Percentiles rank a stretch among this genome's conserved stretches.
Evolutionary conservation across 2,113 vertebrate genomes (phyloP).

Genomic region (Gymnorhina tibicen): DNA sequence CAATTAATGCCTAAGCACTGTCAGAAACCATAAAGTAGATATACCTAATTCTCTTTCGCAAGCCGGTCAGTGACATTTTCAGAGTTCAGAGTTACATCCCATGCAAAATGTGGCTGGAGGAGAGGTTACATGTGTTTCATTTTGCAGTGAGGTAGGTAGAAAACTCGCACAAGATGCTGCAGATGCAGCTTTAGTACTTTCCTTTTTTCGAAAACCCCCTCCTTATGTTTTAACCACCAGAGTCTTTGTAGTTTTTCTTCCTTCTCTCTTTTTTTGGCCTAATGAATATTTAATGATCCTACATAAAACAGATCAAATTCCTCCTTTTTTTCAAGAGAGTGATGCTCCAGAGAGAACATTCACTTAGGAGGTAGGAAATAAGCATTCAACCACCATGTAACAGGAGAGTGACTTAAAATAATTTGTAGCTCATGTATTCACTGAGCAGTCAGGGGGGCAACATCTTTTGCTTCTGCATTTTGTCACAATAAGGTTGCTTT

Average conservation of each 20-base stretch:
- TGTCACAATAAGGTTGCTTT: background rate
- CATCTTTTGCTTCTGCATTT: background rate
- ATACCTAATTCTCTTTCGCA: background rate
- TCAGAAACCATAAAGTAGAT: constrained; percentile 22
- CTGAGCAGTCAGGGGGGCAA: background rate
- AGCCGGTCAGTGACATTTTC: constrained; percentile 29
- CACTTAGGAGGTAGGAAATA: background rate
- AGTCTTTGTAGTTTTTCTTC: background rate
- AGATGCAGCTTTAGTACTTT: background rate
- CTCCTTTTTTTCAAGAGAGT: background rate
- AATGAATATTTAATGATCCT: constrained; percentile 5
- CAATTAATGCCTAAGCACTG: constrained; percentile 30
- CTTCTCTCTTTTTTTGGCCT: background rate
- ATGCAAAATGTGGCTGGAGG: constrained; percentile 1
- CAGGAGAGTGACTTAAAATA: background rate
- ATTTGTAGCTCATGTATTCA: background rate
- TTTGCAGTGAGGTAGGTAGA: background rate
- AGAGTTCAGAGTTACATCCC: background rate
- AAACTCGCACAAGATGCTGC: background rate
- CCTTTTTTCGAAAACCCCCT: background rate
- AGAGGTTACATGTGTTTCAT: background rate
- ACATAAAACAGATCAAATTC: background rate
- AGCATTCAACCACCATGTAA: background rate
- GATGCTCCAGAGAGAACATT: background rate
- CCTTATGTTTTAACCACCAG: background rate